These are phyloP conservation scores for Subacronicta megacephala DNA, from an alignment of 2,888 invertebrate species.

Conservation along the genomic window DNA sequence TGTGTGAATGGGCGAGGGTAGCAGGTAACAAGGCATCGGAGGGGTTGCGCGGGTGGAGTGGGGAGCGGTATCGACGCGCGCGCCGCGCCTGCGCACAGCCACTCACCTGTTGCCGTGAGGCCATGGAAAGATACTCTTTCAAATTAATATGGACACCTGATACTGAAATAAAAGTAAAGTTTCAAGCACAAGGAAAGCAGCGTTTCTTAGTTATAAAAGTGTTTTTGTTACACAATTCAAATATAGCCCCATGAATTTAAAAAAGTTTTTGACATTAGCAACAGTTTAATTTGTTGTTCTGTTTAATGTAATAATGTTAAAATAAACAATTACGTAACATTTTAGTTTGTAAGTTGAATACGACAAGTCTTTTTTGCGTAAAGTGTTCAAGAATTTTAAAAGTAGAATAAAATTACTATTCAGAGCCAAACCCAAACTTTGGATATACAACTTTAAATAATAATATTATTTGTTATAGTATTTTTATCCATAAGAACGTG, in stretches of 20 bases:
- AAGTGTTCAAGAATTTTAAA: too few relatives aligned
- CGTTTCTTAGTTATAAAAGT: conserved; percentile 44
- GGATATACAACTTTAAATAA: too few relatives aligned
- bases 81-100: conserved; percentile 83
- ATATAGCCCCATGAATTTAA: background rate
- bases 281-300: too few relatives aligned
- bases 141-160: conserved; percentile 87
- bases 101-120: conserved; percentile 87
- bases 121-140: conserved; percentile 87
- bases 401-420: too few relatives aligned
- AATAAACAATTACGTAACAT: too few relatives aligned
- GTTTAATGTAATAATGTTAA: too few relatives aligned
- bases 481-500: too few relatives aligned
- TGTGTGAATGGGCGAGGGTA: conserved; percentile 82
- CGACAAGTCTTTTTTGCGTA: too few relatives aligned
- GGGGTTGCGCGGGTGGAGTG: conserved; percentile 62
- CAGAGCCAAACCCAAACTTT: too few relatives aligned
- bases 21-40: conserved; percentile 60
- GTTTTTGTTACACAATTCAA: conserved; percentile 12
- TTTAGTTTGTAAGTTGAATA: too few relatives aligned
- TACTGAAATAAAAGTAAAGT: conserved; percentile 82
- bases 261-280: too few relatives aligned
- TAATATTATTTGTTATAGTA: too few relatives aligned
- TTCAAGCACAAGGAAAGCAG: conserved; percentile 57
- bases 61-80: conserved; percentile 84